Evolutionary conservation across 1,140 invertebrate species (phyloP), one percentile per base, ranked within the genome.

Genomic region (Telenomus remus): DNA sequence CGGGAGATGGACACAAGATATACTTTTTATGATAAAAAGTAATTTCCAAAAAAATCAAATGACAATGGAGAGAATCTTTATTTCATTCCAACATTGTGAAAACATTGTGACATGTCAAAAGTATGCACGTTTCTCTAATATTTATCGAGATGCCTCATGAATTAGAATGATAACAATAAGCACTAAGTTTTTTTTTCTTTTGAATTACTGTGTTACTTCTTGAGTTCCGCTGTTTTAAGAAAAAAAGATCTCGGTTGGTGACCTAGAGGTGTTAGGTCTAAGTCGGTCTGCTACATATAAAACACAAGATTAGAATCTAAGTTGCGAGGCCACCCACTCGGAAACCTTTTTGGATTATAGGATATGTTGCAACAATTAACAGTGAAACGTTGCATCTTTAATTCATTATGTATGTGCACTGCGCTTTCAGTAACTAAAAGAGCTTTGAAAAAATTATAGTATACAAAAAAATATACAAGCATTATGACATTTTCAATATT

Each of bases 221-320:
- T 49, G 44, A 15, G 42, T 64, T 68, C 71, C 50, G 50, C 56
- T 13, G 13, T 74, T 78, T 55, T 57, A 46, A 39, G 65, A 56
- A 63, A 13, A 47, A n/a, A 12, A 12, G 14, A 44, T 0, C 33
- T 14, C n/a, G 27, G 0, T 15, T n/a, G 33, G 4, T 51, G 57
- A 61, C 59, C 61, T 70, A 50, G 77, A 68, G 77, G 76, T 59
- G 68, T 74, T 76, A 51, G 37, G 15, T 61, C 54, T 71, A 80
- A 80, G 77, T 80, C 79, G 76, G 76, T 61, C 79, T 57, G 82
- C 78, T 85, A 72, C 81, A 81, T 82, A 81, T 83, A 84, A 85
- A 83, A 65, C 75, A 83, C 63, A 77, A 85, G 83, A 86, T 86
- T 85, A 84, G 82, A 73, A 86, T 85, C 84, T 86, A 80, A 81